Base-by-base conservation (phyloP, 1,140 invertebrate genomes). In the Drosophila mojavensis region DNA sequence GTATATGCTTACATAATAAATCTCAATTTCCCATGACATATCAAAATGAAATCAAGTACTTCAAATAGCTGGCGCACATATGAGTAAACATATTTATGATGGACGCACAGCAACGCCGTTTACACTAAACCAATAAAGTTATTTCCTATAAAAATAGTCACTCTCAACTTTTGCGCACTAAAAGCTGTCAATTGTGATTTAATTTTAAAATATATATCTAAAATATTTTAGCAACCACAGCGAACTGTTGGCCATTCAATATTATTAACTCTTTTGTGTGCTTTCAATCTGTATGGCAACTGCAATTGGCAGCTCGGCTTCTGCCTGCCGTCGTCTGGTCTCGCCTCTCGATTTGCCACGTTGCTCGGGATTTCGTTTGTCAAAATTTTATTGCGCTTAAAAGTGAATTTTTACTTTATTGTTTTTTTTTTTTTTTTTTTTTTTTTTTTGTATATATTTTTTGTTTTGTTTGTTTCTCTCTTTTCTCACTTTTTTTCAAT, bases 351-450 rank as follows among this genome's bases (percentile, higher is more conserved):
- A 11, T 13, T 53, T 50, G 50, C 43, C 55, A 50, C 50, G 63
- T 73, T 56, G 63, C 74, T 78, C 17, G 36, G 62, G 77, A 80
- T 83, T 84, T 69, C 74, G 75, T 85, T 79, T 75, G 75, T 56
- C 54, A 78, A 78, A 67, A 64, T 74, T 81, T 51, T 75, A 81
- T 86, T 81, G 61, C 81, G 69, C 62, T 81, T 26, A 50, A 58
- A 50, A 60, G 39, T 33, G 50, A 58, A 69, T 47, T 60, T 51
- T 36, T 56, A 39, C 48, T 62, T 51, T 36, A 20, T 36, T 33
- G 9, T 33, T 36, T 51, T n/a, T 30, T 4, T 20, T 3, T 48
- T 10, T 48, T 6, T 13, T 47, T n/a, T 17, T 1, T 24, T 7
- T 10, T 24, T 24, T 0, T 10, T 48, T 10, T 50, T 20, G 45